A percentile compares a stretch with the other conserved stretches of the same genome.
These are phyloP conservation scores for Gryon sp. DNA, from an alignment of 1,140 invertebrate species.

Conservation along the genomic window DNA sequence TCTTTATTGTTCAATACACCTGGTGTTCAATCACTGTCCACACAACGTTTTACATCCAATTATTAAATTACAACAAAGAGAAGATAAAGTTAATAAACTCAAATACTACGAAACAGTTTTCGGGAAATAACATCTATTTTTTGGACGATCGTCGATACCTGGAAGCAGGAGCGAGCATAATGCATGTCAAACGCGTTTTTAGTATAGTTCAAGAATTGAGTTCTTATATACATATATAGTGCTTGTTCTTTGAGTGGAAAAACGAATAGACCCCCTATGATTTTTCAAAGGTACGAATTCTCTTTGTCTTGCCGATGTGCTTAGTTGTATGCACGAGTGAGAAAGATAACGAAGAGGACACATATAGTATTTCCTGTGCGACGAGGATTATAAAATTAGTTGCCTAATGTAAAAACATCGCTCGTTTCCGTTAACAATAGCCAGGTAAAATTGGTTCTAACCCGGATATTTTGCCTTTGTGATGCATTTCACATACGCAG, in stretches of 20 bases:
- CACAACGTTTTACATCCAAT: conserved; percentile 35
- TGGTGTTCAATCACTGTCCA: conserved; percentile 38
- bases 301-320: conserved; percentile 44
- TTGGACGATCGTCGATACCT: conserved; percentile 9
- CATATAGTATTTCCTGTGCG: conserved; percentile 59
- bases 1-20: conserved; percentile 35
- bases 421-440: conserved; percentile 61
- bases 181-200: conserved; percentile 55
- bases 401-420: conserved; percentile 69
- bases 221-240: conserved; percentile 52
- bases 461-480: conserved; percentile 19
- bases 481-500: conserved; percentile 38
- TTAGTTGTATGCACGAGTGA: too few species aligned
- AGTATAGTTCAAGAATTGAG: conserved; percentile 39
- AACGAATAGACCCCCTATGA: conserved; percentile 50
- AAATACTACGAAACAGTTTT: conserved; percentile 45
- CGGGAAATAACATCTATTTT: conserved; percentile 34
- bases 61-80: conserved; percentile 45
- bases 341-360: conserved; percentile 30
- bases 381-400: conserved; percentile 74
- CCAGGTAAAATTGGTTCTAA: conserved; percentile 59
- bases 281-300: conserved; percentile 46
- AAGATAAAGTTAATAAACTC: conserved; percentile 57
- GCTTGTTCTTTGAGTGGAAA: conserved; percentile 29
- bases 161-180: conserved; percentile 44